These are phyloP conservation scores for Megamerina dolium DNA, from an alignment of 2,888 invertebrate genomes.

Conservation along the genomic window DNA sequence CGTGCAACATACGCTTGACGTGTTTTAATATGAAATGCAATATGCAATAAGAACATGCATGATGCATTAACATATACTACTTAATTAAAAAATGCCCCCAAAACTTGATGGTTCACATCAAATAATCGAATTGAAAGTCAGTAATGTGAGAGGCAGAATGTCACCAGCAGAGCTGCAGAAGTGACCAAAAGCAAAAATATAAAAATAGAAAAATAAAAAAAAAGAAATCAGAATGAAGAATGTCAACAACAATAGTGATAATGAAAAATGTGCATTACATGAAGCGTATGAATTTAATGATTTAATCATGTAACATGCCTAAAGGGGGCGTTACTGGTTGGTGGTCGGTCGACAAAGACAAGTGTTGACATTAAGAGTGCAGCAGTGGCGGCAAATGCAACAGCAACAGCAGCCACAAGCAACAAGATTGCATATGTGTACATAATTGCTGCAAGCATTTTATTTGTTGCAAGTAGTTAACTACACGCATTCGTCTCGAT, in stretches of 20 bases:
- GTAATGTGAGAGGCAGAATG: too few species aligned
- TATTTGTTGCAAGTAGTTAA: too few species aligned
- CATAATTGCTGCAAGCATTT: slow-evolving; percentile 4
- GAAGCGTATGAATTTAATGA: slow-evolving; percentile 47
- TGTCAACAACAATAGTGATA: background rate
- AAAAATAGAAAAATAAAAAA: too few species aligned
- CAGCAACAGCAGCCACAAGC: slow-evolving; percentile 2
- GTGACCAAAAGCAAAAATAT: too few species aligned
- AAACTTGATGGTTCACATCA: too few species aligned
- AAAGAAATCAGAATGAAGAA: background rate
- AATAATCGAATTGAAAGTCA: too few species aligned
- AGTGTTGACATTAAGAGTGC: background rate
- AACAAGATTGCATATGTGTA: slow-evolving; percentile 10
- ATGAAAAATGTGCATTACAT: slow-evolving; percentile 31
- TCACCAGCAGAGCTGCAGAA: too few species aligned
- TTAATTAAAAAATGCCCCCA: slow-evolving; percentile 15
- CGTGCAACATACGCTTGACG: slow-evolving; percentile 9
- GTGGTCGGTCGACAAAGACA: background rate
- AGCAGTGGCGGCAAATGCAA: background rate
- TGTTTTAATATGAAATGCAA: too few species aligned
- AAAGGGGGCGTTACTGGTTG: background rate
- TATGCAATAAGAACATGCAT: too few species aligned
- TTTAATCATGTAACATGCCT: slow-evolving; percentile 33
- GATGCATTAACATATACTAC: too few species aligned
- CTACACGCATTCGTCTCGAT: too few species aligned